phyloP scores from a whole-genome alignment of 2,797 vertebrate species.

The Thunnus albacares region DNA sequence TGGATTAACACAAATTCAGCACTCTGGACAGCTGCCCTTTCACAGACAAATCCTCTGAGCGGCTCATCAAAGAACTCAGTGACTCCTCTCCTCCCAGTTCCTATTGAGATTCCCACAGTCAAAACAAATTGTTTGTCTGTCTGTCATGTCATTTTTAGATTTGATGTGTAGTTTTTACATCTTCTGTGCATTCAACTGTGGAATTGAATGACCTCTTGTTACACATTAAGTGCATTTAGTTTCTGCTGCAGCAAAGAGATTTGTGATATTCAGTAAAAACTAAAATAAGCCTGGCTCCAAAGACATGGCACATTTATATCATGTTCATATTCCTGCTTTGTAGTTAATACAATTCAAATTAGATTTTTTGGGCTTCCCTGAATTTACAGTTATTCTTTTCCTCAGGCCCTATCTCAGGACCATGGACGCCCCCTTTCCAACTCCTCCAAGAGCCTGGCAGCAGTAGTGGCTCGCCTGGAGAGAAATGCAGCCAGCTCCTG shows the following conservation, averaged over 20 bases:
- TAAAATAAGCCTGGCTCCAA: neutral
- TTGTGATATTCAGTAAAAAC: slow-evolving; percentile 8
- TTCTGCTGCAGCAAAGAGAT: neutral
- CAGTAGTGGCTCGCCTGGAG: slow-evolving; percentile 97
- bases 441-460: slow-evolving; percentile 95
- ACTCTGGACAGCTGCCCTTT: slow-evolving; percentile 87
- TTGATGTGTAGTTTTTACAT: slow-evolving; percentile 17
- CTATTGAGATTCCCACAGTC: slow-evolving; percentile 61
- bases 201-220: slow-evolving; percentile 11
- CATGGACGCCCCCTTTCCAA: slow-evolving; percentile 84
- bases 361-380: neutral
- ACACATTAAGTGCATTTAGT: slow-evolving; percentile 9
- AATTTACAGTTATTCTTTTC: slow-evolving; percentile 32
- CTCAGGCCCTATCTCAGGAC: slow-evolving; percentile 84
- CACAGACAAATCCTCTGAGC: slow-evolving; percentile 85
- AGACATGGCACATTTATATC: neutral
- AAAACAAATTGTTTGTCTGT: slow-evolving; percentile 58
- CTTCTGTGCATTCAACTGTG: slow-evolving; percentile 10
- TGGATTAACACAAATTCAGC: slow-evolving; percentile 86
- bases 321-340: neutral
- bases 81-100: slow-evolving; percentile 76
- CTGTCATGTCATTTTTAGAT: slow-evolving; percentile 23
- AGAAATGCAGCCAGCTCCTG: slow-evolving; percentile 91
- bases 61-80: slow-evolving; percentile 81
- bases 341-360: neutral